Conservation (phyloP, 2,113 vertebrate species). For the Pogonocichla stellata region DNA sequence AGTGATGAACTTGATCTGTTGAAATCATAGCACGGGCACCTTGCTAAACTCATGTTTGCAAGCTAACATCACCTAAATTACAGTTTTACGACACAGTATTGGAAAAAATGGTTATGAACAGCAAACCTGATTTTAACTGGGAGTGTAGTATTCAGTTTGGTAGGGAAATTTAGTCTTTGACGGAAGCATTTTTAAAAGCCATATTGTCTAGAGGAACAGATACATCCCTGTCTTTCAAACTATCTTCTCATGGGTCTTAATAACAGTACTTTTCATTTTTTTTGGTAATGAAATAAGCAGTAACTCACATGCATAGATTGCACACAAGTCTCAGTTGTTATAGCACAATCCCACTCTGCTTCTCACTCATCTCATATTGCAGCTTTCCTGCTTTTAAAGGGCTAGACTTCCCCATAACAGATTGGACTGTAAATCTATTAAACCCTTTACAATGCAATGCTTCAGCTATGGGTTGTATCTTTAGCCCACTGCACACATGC, state of each 20-base stretch:
- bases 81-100: neutral
- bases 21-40: neutral
- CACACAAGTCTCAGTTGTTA: neutral
- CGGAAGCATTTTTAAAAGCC: neutral
- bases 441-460: neutral
- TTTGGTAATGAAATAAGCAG: neutral
- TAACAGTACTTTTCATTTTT: neutral
- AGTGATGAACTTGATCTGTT: neutral
- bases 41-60: neutral
- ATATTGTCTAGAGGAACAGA: neutral
- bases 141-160: neutral
- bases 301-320: neutral
- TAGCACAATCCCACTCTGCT: neutral
- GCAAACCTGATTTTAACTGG: neutral
- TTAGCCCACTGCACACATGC: neutral
- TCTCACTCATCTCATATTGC: neutral
- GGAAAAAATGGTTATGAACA: neutral
- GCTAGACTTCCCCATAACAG: neutral
- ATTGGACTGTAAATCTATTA: neutral
- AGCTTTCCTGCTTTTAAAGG: neutral
- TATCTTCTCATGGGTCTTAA: neutral
- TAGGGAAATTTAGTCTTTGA: neutral
- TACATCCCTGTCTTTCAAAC: neutral
- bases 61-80: neutral
- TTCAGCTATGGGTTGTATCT: neutral